Percentiles rank a stretch among this genome's conserved stretches.
Evolutionary conservation across 2,797 vertebrate genomes (phyloP).

Genomic region (Pelobates cultripes): DNA sequence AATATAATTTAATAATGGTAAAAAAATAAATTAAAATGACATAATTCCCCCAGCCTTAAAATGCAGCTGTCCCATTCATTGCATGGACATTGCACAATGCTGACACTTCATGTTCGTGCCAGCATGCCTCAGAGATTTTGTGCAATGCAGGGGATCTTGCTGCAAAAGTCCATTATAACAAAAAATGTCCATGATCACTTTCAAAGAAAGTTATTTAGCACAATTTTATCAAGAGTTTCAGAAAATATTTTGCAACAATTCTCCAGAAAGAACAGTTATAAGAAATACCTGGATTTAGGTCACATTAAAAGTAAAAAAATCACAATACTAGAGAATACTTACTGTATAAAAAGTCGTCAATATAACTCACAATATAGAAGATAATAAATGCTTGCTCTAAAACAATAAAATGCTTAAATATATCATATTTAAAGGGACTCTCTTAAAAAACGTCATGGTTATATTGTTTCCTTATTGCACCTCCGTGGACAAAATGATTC

Average conservation of each 20-base stretch:
- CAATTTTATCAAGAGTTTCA: too few species aligned
- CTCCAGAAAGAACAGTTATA: background rate
- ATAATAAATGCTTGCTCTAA: too few species aligned
- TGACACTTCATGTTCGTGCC: slow-evolving; percentile 3
- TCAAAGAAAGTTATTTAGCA: background rate
- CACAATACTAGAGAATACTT: too few species aligned
- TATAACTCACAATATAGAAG: too few species aligned
- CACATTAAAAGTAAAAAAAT: too few species aligned
- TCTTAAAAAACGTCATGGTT: too few species aligned
- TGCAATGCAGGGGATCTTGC: slow-evolving; percentile 6
- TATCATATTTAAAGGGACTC: too few species aligned
- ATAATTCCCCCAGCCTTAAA: background rate
- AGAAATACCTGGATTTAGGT: background rate
- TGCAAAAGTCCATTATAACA: background rate
- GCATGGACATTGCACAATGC: slow-evolving; percentile 1
- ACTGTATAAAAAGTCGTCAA: too few species aligned
- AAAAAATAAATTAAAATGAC: background rate
- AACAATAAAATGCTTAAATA: too few species aligned
- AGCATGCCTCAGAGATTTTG: slow-evolving; percentile 1
- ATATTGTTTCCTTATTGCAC: too few species aligned
- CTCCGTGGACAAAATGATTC: too few species aligned
- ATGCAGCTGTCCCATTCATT: background rate
- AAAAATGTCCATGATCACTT: too few species aligned
- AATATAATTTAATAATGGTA: background rate
- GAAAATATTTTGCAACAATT: background rate